Evolutionary conservation across 1,140 invertebrate genomes (phyloP).

Genomic region (Magallana ariakensis): DNA sequence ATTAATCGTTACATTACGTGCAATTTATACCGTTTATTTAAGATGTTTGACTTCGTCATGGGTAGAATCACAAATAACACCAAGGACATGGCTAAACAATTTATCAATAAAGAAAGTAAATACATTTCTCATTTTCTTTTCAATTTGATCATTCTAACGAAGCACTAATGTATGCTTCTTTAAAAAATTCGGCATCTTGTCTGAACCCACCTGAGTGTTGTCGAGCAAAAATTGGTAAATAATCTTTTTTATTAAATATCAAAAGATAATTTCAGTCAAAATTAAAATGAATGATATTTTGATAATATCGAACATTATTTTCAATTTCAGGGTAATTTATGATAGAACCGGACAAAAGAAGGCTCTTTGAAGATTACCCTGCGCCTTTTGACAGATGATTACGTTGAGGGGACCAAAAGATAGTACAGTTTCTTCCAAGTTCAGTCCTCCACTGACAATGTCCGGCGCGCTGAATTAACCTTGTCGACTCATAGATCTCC

Average conservation of each 20-base stretch:
- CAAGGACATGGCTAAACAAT: background rate
- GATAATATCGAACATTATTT: slow-evolving; percentile 35
- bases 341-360: slow-evolving; percentile 13
- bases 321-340: slow-evolving; percentile 37
- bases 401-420: slow-evolving; percentile 31
- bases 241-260: slow-evolving; percentile 36
- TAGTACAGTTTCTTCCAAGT: slow-evolving; percentile 2
- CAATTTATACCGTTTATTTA: slow-evolving; percentile 23
- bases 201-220: slow-evolving; percentile 17
- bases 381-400: slow-evolving; percentile 11
- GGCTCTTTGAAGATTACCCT: slow-evolving; percentile 10
- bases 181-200: slow-evolving; percentile 30
- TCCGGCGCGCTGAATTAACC: slow-evolving; percentile 9
- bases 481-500: slow-evolving; percentile 7
- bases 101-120: slow-evolving; percentile 14
- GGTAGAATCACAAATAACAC: background rate
- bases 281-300: slow-evolving; percentile 27
- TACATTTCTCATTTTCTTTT: slow-evolving; percentile 38
- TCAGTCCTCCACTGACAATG: background rate
- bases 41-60: background rate
- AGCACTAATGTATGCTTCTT: slow-evolving; percentile 24
- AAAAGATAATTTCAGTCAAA: slow-evolving; percentile 28
- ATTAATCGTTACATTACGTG: slow-evolving; percentile 37
- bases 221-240: slow-evolving; percentile 2
- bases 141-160: slow-evolving; percentile 47